These are phyloP conservation scores for Okapia johnstoni DNA, from an alignment of 2,113 vertebrate species.

Conservation along the genomic window DNA sequence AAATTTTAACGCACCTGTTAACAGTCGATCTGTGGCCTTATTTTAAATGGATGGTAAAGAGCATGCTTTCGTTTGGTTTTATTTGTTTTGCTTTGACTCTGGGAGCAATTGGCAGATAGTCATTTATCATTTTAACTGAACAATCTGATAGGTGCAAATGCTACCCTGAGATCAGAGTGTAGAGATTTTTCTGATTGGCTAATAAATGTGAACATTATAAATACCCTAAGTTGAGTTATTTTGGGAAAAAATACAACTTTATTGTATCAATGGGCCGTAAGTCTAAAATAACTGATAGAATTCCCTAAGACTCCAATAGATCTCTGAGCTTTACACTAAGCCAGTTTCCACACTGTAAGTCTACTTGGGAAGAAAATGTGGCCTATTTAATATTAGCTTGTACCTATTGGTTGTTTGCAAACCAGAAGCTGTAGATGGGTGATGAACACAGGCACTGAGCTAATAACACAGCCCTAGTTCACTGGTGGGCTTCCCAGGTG, in stretches of 20 bases:
- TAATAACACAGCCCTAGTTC: background rate
- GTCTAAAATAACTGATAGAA: background rate
- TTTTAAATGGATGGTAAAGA: background rate
- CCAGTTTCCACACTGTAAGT: background rate
- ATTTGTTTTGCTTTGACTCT: background rate
- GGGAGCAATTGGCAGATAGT: background rate
- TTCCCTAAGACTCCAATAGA: background rate
- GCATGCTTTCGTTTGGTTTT: background rate
- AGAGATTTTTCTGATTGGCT: background rate
- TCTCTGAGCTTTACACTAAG: background rate
- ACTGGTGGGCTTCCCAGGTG: background rate
- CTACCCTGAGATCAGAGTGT: background rate
- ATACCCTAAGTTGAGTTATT: background rate
- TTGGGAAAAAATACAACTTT: background rate
- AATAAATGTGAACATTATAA: background rate
- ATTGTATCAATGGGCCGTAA: background rate
- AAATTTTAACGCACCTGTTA: background rate
- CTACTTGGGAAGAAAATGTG: background rate
- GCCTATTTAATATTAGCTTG: background rate
- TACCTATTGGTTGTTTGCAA: background rate
- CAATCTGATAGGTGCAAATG: background rate
- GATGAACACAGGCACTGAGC: background rate
- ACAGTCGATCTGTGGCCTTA: background rate
- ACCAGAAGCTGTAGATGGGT: background rate
- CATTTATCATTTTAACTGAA: background rate